These are phyloP conservation scores for Rallus crepitans DNA, from an alignment of 2,797 vertebrate genomes.

Conservation along the genomic window DNA sequence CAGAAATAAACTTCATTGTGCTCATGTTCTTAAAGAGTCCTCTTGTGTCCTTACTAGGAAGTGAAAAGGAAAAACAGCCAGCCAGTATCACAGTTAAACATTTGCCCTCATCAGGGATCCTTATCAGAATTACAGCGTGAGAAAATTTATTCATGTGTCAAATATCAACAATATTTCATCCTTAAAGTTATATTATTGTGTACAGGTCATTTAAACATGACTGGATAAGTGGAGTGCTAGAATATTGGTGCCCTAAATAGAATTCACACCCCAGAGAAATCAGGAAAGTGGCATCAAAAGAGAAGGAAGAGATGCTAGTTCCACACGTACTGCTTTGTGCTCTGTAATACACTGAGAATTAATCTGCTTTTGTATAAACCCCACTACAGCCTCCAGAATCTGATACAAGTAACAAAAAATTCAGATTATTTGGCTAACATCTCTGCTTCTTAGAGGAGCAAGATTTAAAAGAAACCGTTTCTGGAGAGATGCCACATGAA, in stretches of 20 bases:
- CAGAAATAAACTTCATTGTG: constrained; percentile 35
- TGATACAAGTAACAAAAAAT: not conserved
- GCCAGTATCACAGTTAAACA: not conserved
- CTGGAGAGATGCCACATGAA: not conserved
- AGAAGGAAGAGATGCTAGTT: not conserved
- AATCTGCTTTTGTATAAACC: not conserved
- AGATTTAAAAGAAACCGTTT: not conserved
- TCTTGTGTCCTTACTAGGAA: not conserved
- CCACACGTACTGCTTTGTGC: rapidly evolving
- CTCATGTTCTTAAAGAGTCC: not conserved
- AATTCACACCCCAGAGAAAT: not conserved
- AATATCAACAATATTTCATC: not conserved
- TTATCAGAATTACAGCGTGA: not conserved
- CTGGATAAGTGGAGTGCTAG: not conserved
- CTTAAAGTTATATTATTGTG: not conserved
- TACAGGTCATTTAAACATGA: not conserved
- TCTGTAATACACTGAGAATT: not conserved
- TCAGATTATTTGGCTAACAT: not conserved
- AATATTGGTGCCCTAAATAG: not conserved
- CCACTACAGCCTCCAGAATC: not conserved
- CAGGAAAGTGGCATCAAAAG: not conserved
- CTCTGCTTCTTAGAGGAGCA: not conserved
- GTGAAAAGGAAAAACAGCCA: not conserved
- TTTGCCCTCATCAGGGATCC: not conserved
- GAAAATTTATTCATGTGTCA: not conserved